These are phyloP conservation scores for Ennomos quercinarius DNA, from an alignment of 2,888 invertebrate species.

Conservation along the genomic window DNA sequence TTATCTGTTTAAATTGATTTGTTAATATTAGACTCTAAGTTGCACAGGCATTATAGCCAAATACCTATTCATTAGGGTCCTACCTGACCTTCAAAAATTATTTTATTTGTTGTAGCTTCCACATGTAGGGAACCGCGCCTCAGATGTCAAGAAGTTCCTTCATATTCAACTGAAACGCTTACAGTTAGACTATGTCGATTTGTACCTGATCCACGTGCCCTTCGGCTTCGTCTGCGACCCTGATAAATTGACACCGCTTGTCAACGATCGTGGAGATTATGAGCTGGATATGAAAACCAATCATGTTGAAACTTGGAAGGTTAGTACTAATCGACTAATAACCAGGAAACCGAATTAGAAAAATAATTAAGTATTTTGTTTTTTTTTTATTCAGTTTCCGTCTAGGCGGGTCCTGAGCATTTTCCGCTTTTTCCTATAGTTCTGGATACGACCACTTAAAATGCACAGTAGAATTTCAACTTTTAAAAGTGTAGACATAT, in stretches of 20 bases:
- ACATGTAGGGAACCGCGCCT: constrained; percentile 88
- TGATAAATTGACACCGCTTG: constrained; percentile 80
- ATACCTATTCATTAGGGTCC: too few species aligned
- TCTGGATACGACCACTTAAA: too few species aligned
- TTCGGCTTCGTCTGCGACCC: constrained; percentile 87
- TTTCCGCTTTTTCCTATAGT: too few species aligned
- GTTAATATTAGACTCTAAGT: too few species aligned
- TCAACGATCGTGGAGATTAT: constrained; percentile 86
- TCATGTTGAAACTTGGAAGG: constrained; percentile 90
- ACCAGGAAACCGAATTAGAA: too few species aligned
- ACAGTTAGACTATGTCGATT: constrained; percentile 89
- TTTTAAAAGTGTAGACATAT: too few species aligned
- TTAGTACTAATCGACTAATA: constrained; percentile 43
- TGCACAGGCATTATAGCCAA: too few species aligned
- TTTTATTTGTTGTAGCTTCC: constrained; percentile 83
- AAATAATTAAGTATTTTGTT: too few species aligned
- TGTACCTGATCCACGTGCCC: constrained; percentile 92
- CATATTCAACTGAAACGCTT: constrained; percentile 87
- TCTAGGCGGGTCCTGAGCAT: too few species aligned
- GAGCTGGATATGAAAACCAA: constrained; percentile 87
- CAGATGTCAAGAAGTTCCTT: constrained; percentile 88
- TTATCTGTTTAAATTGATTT: too few species aligned
- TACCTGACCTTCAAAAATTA: constrained; percentile 36
- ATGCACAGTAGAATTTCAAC: too few species aligned
- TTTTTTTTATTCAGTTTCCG: too few species aligned